phyloP scores from a whole-genome alignment of 2,113 vertebrate genomes.

The Manacus vitellinus region DNA sequence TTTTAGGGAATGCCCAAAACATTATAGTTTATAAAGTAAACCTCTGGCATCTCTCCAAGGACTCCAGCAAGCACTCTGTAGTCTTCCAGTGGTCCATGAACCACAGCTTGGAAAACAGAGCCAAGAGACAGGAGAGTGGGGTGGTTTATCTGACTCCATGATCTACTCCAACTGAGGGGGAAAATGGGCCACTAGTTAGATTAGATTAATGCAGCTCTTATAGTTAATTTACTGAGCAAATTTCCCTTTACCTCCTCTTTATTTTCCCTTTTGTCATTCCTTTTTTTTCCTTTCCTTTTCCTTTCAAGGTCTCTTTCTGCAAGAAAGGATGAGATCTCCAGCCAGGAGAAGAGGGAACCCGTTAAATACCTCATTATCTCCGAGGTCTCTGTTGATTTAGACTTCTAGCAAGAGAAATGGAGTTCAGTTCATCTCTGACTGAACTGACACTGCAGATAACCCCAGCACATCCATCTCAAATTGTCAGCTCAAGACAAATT shows the following conservation, averaged over 20 bases:
- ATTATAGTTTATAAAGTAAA: neutral
- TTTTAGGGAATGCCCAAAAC: neutral
- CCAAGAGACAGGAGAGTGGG: neutral
- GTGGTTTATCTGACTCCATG: neutral
- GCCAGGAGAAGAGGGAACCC: neutral
- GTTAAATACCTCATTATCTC: neutral
- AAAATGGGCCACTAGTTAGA: neutral
- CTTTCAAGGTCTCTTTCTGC: neutral
- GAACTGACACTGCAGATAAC: conserved; percentile 67
- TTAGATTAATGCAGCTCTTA: neutral
- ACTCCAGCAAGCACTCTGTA: neutral
- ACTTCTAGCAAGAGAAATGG: conserved; percentile 50
- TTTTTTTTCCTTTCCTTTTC: neutral
- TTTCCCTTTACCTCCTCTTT: neutral
- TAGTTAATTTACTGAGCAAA: neutral
- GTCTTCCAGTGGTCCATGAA: neutral
- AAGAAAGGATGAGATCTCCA: conserved; percentile 4
- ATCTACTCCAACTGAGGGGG: neutral
- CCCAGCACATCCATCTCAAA: conserved; percentile 67
- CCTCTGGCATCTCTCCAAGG: neutral
- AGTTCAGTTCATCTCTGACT: conserved; percentile 37
- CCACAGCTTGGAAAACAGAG: neutral
- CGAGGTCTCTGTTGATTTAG: conserved; percentile 2
- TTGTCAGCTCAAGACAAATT: conserved; percentile 66
- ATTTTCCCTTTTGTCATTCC: neutral